A percentile compares a stretch with the other conserved stretches of the same genome.
Evolutionary conservation across 2,888 invertebrate species (phyloP).

Genomic region (Deilephila porcellus): DNA sequence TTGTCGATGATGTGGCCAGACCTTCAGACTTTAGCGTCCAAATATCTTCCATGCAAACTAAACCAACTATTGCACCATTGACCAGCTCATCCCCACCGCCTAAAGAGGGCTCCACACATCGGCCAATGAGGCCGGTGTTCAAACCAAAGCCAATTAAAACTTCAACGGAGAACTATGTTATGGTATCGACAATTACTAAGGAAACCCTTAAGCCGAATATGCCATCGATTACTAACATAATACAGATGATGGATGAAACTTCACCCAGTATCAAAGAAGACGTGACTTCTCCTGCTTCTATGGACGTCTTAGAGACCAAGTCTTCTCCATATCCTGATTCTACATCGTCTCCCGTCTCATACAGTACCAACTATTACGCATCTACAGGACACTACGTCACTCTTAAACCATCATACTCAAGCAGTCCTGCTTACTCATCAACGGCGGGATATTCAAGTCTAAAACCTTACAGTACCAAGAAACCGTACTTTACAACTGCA

Average conservation of each 20-base stretch:
- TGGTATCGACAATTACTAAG: constrained; percentile 84
- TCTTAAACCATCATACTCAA: constrained; percentile 61
- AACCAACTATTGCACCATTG: constrained; percentile 68
- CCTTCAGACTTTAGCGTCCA: constrained; percentile 82
- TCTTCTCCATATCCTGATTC: constrained; percentile 67
- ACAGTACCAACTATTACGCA: constrained; percentile 63
- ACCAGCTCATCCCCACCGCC: constrained; percentile 63
- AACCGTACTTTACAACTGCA: constrained; percentile 63
- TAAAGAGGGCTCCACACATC: constrained; percentile 72
- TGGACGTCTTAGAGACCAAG: constrained; percentile 69
- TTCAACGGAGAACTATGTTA: constrained; percentile 81
- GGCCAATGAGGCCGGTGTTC: constrained; percentile 82
- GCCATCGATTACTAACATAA: constrained; percentile 83
- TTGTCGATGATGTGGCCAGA: constrained; percentile 79
- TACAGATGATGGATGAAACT: constrained; percentile 86
- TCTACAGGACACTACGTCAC: constrained; percentile 78
- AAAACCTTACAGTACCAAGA: constrained; percentile 52
- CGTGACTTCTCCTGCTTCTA: constrained; percentile 61
- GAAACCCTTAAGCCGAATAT: constrained; percentile 73
- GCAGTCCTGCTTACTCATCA: constrained; percentile 36
- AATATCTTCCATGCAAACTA: constrained; percentile 79
- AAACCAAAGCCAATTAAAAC: constrained; percentile 77
- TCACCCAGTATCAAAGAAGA: constrained; percentile 73
- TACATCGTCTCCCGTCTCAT: constrained; percentile 60
- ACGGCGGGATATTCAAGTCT: constrained; percentile 39